phyloP scores from a whole-genome alignment of 2,113 vertebrate genomes.

The Hylia prasina region DNA sequence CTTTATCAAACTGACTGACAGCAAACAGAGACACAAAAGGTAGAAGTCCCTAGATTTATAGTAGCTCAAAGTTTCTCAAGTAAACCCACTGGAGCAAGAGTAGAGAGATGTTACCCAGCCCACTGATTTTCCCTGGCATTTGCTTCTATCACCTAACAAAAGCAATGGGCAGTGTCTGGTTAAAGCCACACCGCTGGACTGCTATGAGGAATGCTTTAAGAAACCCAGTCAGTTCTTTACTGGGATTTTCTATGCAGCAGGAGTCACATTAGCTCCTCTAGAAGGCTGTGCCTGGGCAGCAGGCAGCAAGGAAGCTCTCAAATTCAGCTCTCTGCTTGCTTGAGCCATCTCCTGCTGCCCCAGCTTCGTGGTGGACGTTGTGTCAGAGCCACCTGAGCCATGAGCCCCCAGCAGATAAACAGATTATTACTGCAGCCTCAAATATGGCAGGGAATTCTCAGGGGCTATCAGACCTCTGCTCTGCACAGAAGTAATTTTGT shows the following conservation, averaged over 20 bases:
- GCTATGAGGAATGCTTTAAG: neutral
- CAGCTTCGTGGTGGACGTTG: neutral
- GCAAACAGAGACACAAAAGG: neutral
- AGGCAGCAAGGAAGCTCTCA: neutral
- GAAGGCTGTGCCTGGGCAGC: neutral
- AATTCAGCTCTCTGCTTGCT: accelerated
- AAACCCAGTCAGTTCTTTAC: neutral
- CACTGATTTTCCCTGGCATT: neutral
- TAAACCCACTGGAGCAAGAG: neutral
- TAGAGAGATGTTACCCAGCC: neutral
- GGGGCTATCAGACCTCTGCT: neutral
- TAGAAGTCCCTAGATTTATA: neutral
- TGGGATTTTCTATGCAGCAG: neutral
- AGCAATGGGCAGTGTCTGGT: accelerated
- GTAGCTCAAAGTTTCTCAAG: neutral
- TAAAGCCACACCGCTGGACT: neutral
- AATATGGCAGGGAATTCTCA: neutral
- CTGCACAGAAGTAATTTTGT: neutral
- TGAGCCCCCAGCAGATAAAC: neutral
- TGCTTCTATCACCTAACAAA: neutral
- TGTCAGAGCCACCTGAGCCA: neutral
- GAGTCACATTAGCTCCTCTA: neutral
- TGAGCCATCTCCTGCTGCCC: neutral
- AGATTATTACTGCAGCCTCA: neutral
- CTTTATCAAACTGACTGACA: neutral